Base-by-base conservation (phyloP, 2,797 vertebrate species). In the Cossypha polioptera region DNA sequence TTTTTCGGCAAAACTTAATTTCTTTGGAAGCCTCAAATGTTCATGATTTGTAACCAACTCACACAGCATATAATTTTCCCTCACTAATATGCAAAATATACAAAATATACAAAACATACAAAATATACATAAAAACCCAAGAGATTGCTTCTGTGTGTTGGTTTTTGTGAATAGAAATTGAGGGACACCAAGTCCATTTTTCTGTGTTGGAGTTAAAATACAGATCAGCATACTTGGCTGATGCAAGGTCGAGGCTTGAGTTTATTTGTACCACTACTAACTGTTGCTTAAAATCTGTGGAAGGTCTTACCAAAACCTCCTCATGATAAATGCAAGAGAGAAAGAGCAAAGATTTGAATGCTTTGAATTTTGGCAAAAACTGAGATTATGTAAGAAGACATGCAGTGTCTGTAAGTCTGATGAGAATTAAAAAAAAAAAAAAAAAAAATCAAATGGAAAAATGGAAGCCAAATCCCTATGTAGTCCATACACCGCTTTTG, bases 361-460 rank as follows among this genome's bases (percentile, higher is more conserved):
- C 7, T 67, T 73, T 69, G 31, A 45, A 48, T 68, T 58, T 68
- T n/a, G 31, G 13, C 17, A 67, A 74, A 40, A 20, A 16, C 0
- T 9, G 20, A 29, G 33, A 38, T 71, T 71, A 33, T 71, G 10
- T 67, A 18, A 58, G 18, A 84, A 58, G 13, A 5, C 1, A n/a
- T 33, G 7, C 2, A 42, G 9, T 54, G 5, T 75, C 66, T 42
- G 5, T 47, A 53, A 62, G 14, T 19, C 19, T 31, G 13, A 69
- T 29, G 0, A 77, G 76, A 2, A 0, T n/a, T n/a, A 28, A 29
- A 9, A 3, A 21, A 20, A 75, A 66, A 67, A 2, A 0, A 28
- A 33, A 9, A 3, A 20, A 20, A 11, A 5, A 3, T 10, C 10
- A 47, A 62, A 66, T 10, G 4, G 17, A 71, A 50, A 47, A 62